These are phyloP conservation scores for Zosterops pallidus DNA, from an alignment of 2,113 vertebrate genomes.

Conservation along the genomic window DNA sequence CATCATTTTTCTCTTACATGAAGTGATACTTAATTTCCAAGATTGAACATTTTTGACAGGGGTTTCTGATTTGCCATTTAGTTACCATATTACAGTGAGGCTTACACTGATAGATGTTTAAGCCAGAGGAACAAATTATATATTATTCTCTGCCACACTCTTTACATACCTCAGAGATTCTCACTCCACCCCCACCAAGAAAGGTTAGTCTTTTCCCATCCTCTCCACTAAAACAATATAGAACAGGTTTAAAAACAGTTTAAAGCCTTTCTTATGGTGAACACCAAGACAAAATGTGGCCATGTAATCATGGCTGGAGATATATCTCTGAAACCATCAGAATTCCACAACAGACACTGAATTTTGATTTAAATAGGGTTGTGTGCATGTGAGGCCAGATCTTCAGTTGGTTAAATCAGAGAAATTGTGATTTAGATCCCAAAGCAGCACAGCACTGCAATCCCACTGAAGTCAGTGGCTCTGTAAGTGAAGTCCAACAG, in stretches of 20 bases:
- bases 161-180: not conserved
- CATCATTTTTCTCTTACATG: constrained; percentile 35
- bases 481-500: not conserved
- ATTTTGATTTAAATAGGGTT: not conserved
- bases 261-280: not conserved
- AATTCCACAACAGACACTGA: not conserved
- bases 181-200: not conserved
- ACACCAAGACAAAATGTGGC: accelerated
- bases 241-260: not conserved
- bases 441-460: not conserved
- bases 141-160: not conserved
- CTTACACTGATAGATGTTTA: not conserved
- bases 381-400: not conserved
- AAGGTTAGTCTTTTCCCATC: not conserved
- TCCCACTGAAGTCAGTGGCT: not conserved
- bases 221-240: not conserved
- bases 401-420: not conserved
- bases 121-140: constrained; percentile 20
- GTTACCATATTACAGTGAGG: not conserved
- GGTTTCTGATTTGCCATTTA: constrained; percentile 45
- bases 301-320: not conserved
- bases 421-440: not conserved
- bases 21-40: constrained; percentile 62
- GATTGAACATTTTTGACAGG: constrained; percentile 32
- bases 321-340: not conserved